Evolutionary conservation across 1,140 invertebrate species (phyloP).

Genomic region (Panulirus ornatus): DNA sequence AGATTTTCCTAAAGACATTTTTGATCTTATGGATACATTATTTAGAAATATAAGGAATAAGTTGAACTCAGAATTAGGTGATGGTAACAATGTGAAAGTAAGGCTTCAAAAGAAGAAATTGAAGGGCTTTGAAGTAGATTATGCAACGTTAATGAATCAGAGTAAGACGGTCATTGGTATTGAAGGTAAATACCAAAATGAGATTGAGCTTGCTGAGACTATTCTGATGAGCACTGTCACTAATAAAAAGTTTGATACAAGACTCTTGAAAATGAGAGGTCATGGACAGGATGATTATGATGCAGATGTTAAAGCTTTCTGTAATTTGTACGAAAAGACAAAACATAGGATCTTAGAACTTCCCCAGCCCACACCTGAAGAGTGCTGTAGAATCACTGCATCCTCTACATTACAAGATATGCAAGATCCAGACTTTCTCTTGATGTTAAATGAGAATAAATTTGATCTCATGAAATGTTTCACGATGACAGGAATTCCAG

Average conservation of each 20-base stretch:
- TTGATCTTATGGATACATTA: conserved; percentile 68
- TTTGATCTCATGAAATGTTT: conserved; percentile 69
- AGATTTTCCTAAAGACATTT: conserved; percentile 50
- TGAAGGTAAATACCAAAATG: conserved; percentile 60
- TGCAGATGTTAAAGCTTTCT: conserved; percentile 47
- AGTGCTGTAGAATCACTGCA: conserved; percentile 68
- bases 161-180: conserved; percentile 64
- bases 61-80: background rate
- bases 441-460: conserved; percentile 57
- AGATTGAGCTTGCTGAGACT: conserved; percentile 67
- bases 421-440: conserved; percentile 66
- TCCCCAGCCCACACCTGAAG: conserved; percentile 56
- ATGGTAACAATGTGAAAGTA: conserved; percentile 11
- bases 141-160: conserved; percentile 66
- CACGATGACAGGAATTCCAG: conserved; percentile 73
- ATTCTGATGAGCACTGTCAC: conserved; percentile 72
- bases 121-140: conserved; percentile 42
- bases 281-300: conserved; percentile 61
- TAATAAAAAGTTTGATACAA: conserved; percentile 59
- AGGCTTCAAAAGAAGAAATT: conserved; percentile 47
- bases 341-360: conserved; percentile 30
- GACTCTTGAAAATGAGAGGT: conserved; percentile 67
- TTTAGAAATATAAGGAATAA: conserved; percentile 47
- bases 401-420: conserved; percentile 66
- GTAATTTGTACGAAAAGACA: conserved; percentile 26